Percentiles rank a stretch among this genome's conserved stretches.
Conservation (phyloP, 2,888 invertebrate genomes). For the Plagodis dolabraria region DNA sequence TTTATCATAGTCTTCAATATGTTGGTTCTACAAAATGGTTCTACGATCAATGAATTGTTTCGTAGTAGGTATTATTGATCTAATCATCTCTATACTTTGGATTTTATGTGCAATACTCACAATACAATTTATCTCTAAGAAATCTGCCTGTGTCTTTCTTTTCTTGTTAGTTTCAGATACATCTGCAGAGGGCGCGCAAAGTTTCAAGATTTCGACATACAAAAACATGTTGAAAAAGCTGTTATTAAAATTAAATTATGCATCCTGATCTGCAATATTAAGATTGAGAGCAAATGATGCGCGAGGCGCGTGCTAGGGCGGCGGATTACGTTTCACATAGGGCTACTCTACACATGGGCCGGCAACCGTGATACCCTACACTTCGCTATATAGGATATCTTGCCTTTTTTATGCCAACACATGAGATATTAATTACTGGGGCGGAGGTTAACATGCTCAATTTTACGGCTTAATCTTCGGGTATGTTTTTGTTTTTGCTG, state of each 20-base stretch:
- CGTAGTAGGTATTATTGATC: too few species aligned
- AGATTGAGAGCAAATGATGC: conserved; percentile 80
- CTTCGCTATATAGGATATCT: conserved; percentile 47
- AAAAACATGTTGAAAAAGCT: conserved; percentile 60
- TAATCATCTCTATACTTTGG: neutral
- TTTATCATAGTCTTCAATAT: conserved; percentile 12
- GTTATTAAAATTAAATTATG: conserved; percentile 77
- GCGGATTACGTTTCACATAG: conserved; percentile 58
- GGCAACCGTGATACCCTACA: conserved; percentile 46
- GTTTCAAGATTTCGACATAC: conserved; percentile 49
- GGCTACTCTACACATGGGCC: conserved; percentile 42
- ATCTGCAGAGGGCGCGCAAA: neutral
- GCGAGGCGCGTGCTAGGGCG: conserved; percentile 71
- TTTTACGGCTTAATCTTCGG: conserved; percentile 65
- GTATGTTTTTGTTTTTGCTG: conserved; percentile 41
- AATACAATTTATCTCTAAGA: too few species aligned
- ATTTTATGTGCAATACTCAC: neutral
- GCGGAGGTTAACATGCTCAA: conserved; percentile 68
- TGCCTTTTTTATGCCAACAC: conserved; percentile 60
- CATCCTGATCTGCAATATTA: conserved; percentile 75
- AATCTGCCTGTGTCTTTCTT: too few species aligned
- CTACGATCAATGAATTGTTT: too few species aligned
- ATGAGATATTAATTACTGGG: conserved; percentile 79
- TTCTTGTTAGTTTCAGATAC: too few species aligned
- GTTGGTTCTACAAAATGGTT: neutral